A percentile compares a stretch with the other conserved stretches of the same genome.
Evolutionary conservation across 2,888 invertebrate species (phyloP).

Genomic region (Pediacus dermestoides): DNA sequence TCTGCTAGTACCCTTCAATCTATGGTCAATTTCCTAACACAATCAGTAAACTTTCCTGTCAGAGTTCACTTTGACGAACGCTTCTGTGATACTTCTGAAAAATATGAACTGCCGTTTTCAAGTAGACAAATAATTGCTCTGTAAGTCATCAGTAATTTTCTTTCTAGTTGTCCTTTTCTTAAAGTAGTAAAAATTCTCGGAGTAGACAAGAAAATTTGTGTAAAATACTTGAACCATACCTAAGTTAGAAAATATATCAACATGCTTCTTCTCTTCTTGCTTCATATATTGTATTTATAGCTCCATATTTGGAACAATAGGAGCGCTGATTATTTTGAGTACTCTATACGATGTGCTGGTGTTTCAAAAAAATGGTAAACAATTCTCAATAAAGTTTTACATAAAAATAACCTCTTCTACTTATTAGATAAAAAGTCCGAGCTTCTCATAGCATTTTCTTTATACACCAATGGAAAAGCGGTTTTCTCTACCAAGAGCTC

Average conservation of each 20-base stretch:
- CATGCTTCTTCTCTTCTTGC: too few relatives aligned
- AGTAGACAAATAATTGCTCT: slow-evolving; percentile 8
- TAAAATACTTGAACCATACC: too few relatives aligned
- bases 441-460: slow-evolving; percentile 37
- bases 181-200: too few relatives aligned
- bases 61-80: background rate
- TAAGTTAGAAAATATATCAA: too few relatives aligned
- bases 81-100: background rate
- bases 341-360: slow-evolving; percentile 11
- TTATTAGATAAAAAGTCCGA: too few relatives aligned
- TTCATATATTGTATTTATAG: slow-evolving; percentile 15
- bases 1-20: too few relatives aligned
- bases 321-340: slow-evolving; percentile 6
- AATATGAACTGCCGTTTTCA: background rate
- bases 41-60: background rate
- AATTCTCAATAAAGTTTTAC: too few relatives aligned
- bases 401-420: too few relatives aligned
- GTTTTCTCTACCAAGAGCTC: slow-evolving; percentile 43
- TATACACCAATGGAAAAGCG: slow-evolving; percentile 47
- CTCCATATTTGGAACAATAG: slow-evolving; percentile 7
- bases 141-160: slow-evolving; percentile 1
- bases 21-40: too few relatives aligned
- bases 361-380: background rate
- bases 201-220: too few relatives aligned
- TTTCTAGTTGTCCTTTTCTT: too few relatives aligned